phyloP scores from a whole-genome alignment of 2,888 invertebrate species.

The Rhagium mordax region DNA sequence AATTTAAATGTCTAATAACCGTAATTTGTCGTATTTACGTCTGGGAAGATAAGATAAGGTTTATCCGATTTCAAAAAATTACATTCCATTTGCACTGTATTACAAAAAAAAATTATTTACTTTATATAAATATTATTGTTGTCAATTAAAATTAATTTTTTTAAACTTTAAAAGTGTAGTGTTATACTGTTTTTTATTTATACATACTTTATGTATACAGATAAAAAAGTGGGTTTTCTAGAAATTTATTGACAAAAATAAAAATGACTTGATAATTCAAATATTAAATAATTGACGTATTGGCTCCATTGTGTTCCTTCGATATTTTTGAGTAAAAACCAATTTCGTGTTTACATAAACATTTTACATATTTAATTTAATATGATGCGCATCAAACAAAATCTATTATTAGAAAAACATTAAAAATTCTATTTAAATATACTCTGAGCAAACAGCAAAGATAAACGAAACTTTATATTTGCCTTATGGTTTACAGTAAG shows the following conservation, averaged over 20 bases:
- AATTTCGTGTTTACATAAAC: background rate
- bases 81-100: too few relatives aligned
- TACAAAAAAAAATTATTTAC: too few relatives aligned
- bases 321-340: background rate
- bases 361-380: constrained; percentile 14
- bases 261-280: constrained; percentile 7
- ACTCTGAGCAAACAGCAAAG: constrained; percentile 2
- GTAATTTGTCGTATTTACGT: too few relatives aligned
- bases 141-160: too few relatives aligned
- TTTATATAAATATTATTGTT: too few relatives aligned
- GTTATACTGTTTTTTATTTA: background rate
- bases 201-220: too few relatives aligned
- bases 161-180: too few relatives aligned
- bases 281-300: constrained; percentile 11
- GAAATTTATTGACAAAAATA: background rate
- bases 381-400: background rate
- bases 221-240: background rate
- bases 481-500: background rate
- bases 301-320: background rate
- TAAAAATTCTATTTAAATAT: background rate
- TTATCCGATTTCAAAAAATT: too few relatives aligned
- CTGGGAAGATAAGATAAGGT: too few relatives aligned
- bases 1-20: too few relatives aligned
- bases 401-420: constrained; percentile 16
- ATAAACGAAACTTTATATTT: background rate